Conservation (phyloP, 2,797 vertebrate species). For the Squalus acanthias region DNA sequence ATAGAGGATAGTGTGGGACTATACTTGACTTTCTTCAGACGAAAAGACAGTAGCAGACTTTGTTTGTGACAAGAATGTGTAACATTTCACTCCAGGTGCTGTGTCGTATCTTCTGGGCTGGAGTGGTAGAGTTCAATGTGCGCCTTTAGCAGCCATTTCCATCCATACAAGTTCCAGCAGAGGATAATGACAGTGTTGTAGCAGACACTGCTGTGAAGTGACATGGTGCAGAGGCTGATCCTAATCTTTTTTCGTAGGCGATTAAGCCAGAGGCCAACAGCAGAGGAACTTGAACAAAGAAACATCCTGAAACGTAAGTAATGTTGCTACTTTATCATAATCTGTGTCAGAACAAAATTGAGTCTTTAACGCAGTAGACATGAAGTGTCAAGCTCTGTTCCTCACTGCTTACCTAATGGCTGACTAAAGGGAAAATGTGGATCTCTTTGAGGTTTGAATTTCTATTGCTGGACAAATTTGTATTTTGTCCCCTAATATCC, state of each 20-base stretch:
- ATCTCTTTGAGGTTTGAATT: not conserved
- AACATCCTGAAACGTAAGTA: constrained; percentile 98
- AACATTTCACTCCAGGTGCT: not conserved
- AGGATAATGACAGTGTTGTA: not conserved
- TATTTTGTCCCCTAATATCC: not conserved
- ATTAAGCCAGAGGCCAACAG: constrained; percentile 93
- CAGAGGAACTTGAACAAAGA: constrained; percentile 92
- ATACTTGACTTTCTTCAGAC: not conserved
- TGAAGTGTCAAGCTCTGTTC: not conserved
- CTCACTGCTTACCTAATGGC: not conserved
- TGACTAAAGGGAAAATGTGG: not conserved
- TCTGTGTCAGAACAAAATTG: not conserved
- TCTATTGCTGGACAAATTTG: not conserved
- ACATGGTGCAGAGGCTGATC: constrained; percentile 70
- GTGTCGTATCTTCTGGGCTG: not conserved
- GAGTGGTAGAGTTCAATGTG: not conserved
- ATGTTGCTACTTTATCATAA: constrained; percentile 11
- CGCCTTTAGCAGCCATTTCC: not conserved
- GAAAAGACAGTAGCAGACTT: not conserved
- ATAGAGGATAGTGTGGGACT: not conserved
- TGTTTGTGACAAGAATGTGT: not conserved
- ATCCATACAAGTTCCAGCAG: not conserved
- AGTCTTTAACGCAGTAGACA: not conserved
- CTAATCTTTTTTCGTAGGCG: constrained; percentile 75
- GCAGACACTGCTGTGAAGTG: constrained; percentile 45